Percentiles rank a stretch among this genome's conserved stretches.
Conservation (phyloP, 2,888 invertebrate genomes). For the Salpingus planirostris region DNA sequence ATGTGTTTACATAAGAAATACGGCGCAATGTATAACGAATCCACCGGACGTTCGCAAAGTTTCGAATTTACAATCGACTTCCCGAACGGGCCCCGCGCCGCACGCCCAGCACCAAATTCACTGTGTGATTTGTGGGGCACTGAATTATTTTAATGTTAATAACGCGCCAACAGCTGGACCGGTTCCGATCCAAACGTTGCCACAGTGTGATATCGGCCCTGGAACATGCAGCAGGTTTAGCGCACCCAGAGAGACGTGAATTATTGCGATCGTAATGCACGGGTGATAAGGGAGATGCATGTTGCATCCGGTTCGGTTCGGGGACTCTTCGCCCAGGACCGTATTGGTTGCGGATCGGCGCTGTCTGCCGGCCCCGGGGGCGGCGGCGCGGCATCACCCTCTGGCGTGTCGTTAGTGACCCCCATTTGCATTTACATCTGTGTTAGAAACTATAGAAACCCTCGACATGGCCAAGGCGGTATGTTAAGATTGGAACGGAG, state of each 20-base stretch:
- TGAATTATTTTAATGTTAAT: slow-evolving; percentile 16
- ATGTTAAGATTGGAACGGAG: slow-evolving; percentile 32
- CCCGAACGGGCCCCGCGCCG: too few species aligned
- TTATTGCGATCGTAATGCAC: too few species aligned
- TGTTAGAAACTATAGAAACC: slow-evolving; percentile 32
- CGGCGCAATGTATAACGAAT: slow-evolving; percentile 16
- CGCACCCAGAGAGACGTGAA: too few species aligned
- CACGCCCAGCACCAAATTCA: slow-evolving; percentile 3
- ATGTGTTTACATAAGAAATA: too few species aligned
- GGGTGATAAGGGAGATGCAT: too few species aligned
- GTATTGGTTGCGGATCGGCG: too few species aligned
- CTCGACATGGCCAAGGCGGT: slow-evolving; percentile 36
- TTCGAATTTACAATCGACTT: slow-evolving; percentile 18
- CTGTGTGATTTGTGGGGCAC: slow-evolving; percentile 11
- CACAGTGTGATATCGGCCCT: too few species aligned
- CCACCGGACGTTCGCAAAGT: slow-evolving; percentile 16
- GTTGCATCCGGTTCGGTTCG: too few species aligned
- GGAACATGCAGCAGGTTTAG: too few species aligned
- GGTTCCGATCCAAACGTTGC: slow-evolving; percentile 7
- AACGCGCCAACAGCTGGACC: slow-evolving; percentile 13
- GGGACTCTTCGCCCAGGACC: too few species aligned
- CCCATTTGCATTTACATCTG: slow-evolving; percentile 38
- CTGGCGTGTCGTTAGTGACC: slow-evolving; percentile 29
- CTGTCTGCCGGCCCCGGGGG: slow-evolving; percentile 14
- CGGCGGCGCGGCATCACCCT: slow-evolving; percentile 21